Conservation (phyloP, 2,888 invertebrate species). For the Coecobrya sp. region DNA sequence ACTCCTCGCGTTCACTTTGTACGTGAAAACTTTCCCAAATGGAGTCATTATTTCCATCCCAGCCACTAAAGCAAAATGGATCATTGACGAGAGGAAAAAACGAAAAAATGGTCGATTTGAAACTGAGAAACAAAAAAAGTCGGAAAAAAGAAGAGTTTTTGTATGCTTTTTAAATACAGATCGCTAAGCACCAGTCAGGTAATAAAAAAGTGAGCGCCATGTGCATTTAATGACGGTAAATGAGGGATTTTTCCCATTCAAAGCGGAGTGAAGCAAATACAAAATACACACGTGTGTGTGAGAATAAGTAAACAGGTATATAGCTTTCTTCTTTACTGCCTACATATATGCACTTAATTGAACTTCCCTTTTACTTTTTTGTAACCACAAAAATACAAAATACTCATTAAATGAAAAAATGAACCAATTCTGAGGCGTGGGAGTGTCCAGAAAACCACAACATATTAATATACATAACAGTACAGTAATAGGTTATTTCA, state of each 20-base stretch:
- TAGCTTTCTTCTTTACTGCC: slow-evolving; percentile 46
- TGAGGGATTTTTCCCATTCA: slow-evolving; percentile 64
- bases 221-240: slow-evolving; percentile 68
- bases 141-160: background rate
- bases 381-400: slow-evolving; percentile 49
- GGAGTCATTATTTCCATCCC: slow-evolving; percentile 46
- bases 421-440: slow-evolving; percentile 16
- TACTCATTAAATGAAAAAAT: background rate
- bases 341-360: slow-evolving; percentile 37
- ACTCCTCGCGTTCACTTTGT: slow-evolving; percentile 2
- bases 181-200: slow-evolving; percentile 4
- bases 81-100: background rate
- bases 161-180: background rate
- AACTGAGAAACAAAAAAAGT: background rate
- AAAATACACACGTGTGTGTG: background rate
- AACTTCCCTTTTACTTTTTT: slow-evolving; percentile 46
- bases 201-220: slow-evolving; percentile 69
- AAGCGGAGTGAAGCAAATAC: background rate
- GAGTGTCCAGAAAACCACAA: slow-evolving; percentile 49
- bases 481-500: background rate
- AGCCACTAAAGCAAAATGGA: slow-evolving; percentile 1
- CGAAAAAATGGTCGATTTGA: background rate
- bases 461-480: background rate
- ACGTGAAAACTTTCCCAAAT: slow-evolving; percentile 53
- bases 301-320: background rate